These are phyloP conservation scores for Caenorhabditis tropicalis DNA, from an alignment of 1,140 invertebrate species.

Conservation along the genomic window DNA sequence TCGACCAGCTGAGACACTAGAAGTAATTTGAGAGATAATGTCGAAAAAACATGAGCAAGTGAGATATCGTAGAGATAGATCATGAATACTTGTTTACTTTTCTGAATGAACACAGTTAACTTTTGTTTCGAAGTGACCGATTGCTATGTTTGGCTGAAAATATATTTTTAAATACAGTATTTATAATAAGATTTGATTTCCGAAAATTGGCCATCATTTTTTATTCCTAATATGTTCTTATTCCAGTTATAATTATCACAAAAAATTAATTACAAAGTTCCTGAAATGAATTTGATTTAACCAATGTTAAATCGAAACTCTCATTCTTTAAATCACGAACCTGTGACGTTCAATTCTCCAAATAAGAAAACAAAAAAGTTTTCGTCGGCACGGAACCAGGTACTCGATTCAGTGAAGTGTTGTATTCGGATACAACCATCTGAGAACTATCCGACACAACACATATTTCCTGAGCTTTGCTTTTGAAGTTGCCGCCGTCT, in stretches of 20 bases:
- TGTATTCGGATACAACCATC: neutral
- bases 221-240: too few relatives aligned
- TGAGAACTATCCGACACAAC: neutral
- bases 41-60: slow-evolving; percentile 34
- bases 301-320: too few relatives aligned
- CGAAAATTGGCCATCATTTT: too few relatives aligned
- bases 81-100: slow-evolving; percentile 9
- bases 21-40: slow-evolving; percentile 37
- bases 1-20: slow-evolving; percentile 34
- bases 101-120: neutral
- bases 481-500: slow-evolving; percentile 32
- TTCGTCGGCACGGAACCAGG: slow-evolving; percentile 8
- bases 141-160: neutral
- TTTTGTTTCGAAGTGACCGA: neutral
- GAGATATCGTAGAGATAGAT: neutral
- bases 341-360: too few relatives aligned
- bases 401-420: neutral
- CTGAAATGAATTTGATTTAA: too few relatives aligned
- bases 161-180: neutral
- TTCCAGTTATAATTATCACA: too few relatives aligned
- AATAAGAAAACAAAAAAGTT: neutral
- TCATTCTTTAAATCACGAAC: too few relatives aligned
- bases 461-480: neutral
- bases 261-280: too few relatives aligned
- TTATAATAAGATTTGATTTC: neutral